Evolutionary conservation across 2,797 vertebrate species (phyloP), one percentile per base, ranked within the genome.

Genomic region (Tinamus major): DNA sequence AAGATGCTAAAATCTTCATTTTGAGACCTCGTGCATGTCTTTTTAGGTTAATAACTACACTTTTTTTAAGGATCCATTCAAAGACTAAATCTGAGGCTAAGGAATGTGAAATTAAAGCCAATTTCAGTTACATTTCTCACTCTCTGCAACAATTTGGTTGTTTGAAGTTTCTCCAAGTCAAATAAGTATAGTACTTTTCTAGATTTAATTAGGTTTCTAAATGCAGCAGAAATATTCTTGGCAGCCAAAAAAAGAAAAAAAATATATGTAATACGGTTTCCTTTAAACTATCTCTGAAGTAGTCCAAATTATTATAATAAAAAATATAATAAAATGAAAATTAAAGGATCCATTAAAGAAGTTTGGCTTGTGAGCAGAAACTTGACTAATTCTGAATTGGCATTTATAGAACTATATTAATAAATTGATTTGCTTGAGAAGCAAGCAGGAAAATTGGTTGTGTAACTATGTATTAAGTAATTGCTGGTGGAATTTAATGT

Each of bases 381-480:
- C 63, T 85, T 83, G 26, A 87, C 13, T 76, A 78, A 76, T 85
- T 76, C 51, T 76, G 49, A 89, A 83, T n/a, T 78, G 26, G 10
- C 62, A 61, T 93, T 95, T 89, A 72, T 27, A 65, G 46, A 92
- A 94, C 85, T 62, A 85, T 33, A 70, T 78, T 55, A 83, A 44
- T 46, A 72, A 92, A 77, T 44, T 84, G 35, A 85, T 76, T 92
- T 56, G 24, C 35, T 84, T 92, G 41, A 87, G 42, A 85, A 92
- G n/a, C 53, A 48, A 92, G 46, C 10, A 87, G 37, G 41, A 94
- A 78, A 68, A 87, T 53, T 19, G 2, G 2, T 91, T 89, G 49
- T 87, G 70, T 53, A 89, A 62, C 41, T 46, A 75, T 37, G 64
- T n/a, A 48, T 71, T 65, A 89, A 94, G 67, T 68, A 85, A 87